phyloP scores from a whole-genome alignment of 1,140 invertebrate species.

The Drosophila malerkotliana region DNA sequence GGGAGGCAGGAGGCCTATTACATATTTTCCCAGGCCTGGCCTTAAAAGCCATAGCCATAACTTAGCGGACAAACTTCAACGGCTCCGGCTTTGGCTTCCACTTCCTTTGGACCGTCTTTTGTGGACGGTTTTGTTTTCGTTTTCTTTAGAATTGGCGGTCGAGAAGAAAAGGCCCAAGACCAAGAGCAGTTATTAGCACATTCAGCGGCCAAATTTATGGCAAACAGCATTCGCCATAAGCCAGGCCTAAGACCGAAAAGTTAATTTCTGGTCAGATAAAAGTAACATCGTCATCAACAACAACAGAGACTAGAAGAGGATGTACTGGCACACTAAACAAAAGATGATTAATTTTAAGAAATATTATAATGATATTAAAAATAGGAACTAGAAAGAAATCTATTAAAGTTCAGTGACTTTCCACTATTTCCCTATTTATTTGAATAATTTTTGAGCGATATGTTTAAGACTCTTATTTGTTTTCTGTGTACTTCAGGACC shows the following conservation, averaged over 20 bases:
- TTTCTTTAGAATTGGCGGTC: conserved; percentile 11
- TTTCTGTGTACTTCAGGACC: conserved; percentile 4
- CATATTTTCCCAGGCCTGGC: conserved; percentile 29
- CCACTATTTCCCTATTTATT: no score
- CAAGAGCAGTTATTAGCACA: conserved; percentile 50
- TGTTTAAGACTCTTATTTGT: background rate
- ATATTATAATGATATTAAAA: no score
- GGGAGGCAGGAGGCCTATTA: background rate
- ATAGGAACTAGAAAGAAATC: no score
- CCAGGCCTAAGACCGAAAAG: conserved; percentile 42
- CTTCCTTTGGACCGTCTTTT: conserved; percentile 18
- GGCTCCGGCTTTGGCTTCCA: conserved; percentile 6
- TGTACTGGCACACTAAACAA: background rate
- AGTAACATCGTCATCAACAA: conserved; percentile 60
- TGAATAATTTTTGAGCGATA: background rate
- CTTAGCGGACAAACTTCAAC: conserved; percentile 38
- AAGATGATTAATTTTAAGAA: background rate
- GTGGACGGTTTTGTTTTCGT: conserved; percentile 17
- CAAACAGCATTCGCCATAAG: conserved; percentile 20
- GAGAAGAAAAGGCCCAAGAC: background rate
- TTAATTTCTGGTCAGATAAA: conserved; percentile 65
- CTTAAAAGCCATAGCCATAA: conserved; percentile 29
- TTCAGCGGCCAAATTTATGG: conserved; percentile 56
- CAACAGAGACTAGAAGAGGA: background rate
- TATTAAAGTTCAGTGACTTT: no score